A percentile compares a stretch with the other conserved stretches of the same genome.
Conservation (phyloP, 2,113 vertebrate species). For the Tor tambroides region DNA sequence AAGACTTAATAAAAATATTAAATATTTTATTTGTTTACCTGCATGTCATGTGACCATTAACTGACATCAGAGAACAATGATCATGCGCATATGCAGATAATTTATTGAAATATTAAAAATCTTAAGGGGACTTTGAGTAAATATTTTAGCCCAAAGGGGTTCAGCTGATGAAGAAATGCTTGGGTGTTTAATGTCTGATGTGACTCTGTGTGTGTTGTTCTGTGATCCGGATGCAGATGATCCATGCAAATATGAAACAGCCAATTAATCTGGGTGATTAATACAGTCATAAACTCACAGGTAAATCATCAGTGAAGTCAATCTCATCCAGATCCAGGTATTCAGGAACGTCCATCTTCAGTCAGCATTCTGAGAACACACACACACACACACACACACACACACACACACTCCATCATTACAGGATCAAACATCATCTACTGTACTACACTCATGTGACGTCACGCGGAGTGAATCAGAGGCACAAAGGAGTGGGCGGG, state of each 20-base stretch:
- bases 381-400: neutral
- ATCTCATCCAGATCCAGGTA: slow-evolving; percentile 99
- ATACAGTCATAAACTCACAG: slow-evolving; percentile 78
- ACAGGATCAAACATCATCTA: neutral
- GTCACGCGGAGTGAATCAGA: neutral
- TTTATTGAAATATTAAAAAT: neutral
- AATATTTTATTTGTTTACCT: neutral
- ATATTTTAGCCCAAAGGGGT: neutral
- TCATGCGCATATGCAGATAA: neutral
- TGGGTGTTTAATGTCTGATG: no score
- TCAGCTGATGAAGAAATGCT: no score
- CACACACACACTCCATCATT: neutral
- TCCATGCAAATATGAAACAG: no score
- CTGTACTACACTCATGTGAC: neutral
- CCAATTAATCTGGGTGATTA: no score
- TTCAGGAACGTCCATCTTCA: slow-evolving; percentile 98
- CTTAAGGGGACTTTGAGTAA: neutral
- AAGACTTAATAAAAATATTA: neutral
- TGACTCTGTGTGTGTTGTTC: no score
- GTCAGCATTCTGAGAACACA: slow-evolving; percentile 81
- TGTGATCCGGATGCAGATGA: neutral
- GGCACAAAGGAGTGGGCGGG: neutral
- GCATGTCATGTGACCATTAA: neutral
- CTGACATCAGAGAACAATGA: neutral
- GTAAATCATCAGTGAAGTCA: slow-evolving; percentile 96